A percentile compares a stretch with the other conserved stretches of the same genome.
Evolutionary conservation across 2,797 vertebrate species (phyloP).

Genomic region (Rhinogobio ventralis): DNA sequence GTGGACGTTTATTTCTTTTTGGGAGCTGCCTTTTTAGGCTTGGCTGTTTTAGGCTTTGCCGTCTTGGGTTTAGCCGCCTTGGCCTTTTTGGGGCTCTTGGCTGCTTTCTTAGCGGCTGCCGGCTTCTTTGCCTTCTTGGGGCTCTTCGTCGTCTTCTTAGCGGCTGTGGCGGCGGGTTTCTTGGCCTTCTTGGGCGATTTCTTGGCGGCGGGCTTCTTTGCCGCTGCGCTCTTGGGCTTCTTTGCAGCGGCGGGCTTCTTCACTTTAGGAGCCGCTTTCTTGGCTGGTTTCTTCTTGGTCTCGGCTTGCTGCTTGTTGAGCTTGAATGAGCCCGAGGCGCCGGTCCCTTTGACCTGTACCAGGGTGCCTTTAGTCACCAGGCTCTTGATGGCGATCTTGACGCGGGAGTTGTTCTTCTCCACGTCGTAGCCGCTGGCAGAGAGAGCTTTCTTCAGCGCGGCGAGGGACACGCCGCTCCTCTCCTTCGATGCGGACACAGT

Average conservation of each 20-base stretch:
- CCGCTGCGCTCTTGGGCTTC: too few relatives aligned
- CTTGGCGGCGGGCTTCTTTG: neutral
- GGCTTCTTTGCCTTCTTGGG: neutral
- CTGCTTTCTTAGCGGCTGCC: neutral
- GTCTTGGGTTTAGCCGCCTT: neutral
- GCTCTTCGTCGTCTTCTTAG: neutral
- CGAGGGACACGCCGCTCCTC: neutral
- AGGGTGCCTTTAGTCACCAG: slow-evolving; percentile 72
- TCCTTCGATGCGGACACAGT: too few relatives aligned
- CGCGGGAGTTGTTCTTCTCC: slow-evolving; percentile 66
- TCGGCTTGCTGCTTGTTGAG: slow-evolving; percentile 48
- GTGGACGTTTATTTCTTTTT: neutral
- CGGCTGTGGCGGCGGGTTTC: too few relatives aligned
- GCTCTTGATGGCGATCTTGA: slow-evolving; percentile 74
- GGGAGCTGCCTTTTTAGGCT: neutral
- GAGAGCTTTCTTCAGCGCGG: neutral
- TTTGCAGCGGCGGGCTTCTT: slow-evolving; percentile 26
- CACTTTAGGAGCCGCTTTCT: too few relatives aligned
- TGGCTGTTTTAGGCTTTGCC: neutral
- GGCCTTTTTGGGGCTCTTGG: neutral
- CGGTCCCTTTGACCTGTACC: slow-evolving; percentile 75
- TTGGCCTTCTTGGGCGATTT: too few relatives aligned
- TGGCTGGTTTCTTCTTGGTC: too few relatives aligned
- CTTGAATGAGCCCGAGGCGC: slow-evolving; percentile 47
- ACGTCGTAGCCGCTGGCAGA: too few relatives aligned